These are phyloP conservation scores for Arizona elegans DNA, from an alignment of 2,113 vertebrate species.

Conservation along the genomic window DNA sequence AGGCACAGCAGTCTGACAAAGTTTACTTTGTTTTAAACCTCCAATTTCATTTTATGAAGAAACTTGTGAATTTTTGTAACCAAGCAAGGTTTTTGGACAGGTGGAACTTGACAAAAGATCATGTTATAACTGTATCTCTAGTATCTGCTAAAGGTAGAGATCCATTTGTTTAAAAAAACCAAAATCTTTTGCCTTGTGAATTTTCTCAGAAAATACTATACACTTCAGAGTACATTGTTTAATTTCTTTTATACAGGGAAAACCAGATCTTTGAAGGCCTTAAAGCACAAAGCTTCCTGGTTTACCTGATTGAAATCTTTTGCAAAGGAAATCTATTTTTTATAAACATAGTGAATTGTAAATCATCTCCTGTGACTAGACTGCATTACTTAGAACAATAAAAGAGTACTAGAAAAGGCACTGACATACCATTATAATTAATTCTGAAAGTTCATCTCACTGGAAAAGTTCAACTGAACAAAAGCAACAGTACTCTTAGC, in stretches of 20 bases:
- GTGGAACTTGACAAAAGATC: not conserved
- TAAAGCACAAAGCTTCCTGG: not conserved
- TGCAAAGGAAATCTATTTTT: conserved; percentile 4
- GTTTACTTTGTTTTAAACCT: not conserved
- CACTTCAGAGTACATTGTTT: not conserved
- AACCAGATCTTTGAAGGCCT: not conserved
- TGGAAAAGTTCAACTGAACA: not conserved
- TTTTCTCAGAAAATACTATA: not conserved
- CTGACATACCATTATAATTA: conserved; percentile 10
- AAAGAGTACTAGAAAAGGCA: conserved; percentile 36
- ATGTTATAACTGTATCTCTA: not conserved
- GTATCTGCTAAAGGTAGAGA: not conserved
- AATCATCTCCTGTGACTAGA: conserved; percentile 44
- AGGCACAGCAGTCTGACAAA: not conserved
- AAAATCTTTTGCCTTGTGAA: not conserved
- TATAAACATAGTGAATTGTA: not conserved
- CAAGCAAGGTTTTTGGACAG: not conserved
- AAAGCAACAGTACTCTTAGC: not conserved
- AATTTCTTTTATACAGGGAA: too few species aligned
- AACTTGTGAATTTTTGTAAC: not conserved
- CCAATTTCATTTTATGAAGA: not conserved
- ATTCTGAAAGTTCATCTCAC: conserved; percentile 20
- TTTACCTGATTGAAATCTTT: not conserved
- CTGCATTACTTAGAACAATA: conserved; percentile 25
- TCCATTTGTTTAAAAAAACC: not conserved